Conservation (phyloP, 1,140 invertebrate species). For the Octopus bimaculoides region DNA sequence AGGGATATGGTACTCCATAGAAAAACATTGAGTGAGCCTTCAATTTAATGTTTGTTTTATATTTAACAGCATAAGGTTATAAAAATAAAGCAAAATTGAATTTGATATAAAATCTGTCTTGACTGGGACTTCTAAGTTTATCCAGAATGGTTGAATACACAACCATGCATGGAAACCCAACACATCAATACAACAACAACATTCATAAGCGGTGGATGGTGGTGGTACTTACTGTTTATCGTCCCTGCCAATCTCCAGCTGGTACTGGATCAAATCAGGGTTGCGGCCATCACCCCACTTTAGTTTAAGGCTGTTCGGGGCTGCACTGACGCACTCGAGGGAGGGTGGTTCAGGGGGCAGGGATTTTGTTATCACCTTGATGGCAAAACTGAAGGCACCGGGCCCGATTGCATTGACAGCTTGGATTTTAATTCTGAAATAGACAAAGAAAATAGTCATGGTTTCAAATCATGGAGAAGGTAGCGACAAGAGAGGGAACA, state of each 20-base stretch:
- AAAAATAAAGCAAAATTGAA: too few species aligned
- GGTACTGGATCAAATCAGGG: slow-evolving; percentile 71
- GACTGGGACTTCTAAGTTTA: too few species aligned
- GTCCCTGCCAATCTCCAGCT: slow-evolving; percentile 65
- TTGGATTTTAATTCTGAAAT: slow-evolving; percentile 47
- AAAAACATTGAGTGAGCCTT: too few species aligned
- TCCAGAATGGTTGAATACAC: too few species aligned
- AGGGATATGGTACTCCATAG: too few species aligned
- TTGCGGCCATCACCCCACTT: slow-evolving; percentile 77
- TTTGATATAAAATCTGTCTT: too few species aligned
- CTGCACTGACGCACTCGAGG: slow-evolving; percentile 69
- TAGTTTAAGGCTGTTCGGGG: slow-evolving; percentile 79
- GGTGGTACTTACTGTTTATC: slow-evolving; percentile 45
- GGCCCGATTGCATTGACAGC: slow-evolving; percentile 79
- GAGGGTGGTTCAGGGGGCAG: slow-evolving; percentile 74
- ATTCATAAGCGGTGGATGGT: neutral
- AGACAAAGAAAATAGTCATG: neutral
- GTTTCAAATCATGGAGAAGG: neutral
- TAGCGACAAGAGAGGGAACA: too few species aligned
- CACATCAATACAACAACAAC: too few species aligned
- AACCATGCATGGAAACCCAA: too few species aligned
- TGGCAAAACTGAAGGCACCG: slow-evolving; percentile 72
- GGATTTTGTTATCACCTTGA: slow-evolving; percentile 71
- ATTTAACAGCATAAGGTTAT: too few species aligned
- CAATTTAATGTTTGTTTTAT: too few species aligned